Evolutionary conservation across 2,113 vertebrate genomes (phyloP).

Genomic region (Cheirogaleus medius): DNA sequence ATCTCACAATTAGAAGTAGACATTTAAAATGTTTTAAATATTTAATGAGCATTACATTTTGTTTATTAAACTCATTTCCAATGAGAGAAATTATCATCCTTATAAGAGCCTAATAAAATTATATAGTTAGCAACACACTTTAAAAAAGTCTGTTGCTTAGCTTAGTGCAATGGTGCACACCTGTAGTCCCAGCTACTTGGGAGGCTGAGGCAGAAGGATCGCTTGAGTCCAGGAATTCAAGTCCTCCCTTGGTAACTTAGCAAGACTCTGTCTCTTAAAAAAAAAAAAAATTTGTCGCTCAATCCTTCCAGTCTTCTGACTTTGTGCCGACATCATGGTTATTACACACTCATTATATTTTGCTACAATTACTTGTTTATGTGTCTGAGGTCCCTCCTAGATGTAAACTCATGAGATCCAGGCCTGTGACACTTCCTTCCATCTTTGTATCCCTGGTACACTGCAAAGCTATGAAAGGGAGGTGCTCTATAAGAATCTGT

Average conservation of each 20-base stretch:
- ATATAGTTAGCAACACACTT: neutral
- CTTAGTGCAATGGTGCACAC: too few relatives aligned
- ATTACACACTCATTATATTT: neutral
- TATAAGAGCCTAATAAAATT: neutral
- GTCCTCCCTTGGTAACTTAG: neutral
- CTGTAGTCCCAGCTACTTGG: neutral
- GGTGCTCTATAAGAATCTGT: neutral
- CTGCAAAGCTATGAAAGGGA: neutral
- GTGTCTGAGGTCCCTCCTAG: neutral
- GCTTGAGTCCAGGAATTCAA: neutral
- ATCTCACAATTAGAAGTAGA: neutral
- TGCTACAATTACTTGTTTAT: neutral
- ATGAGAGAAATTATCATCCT: neutral
- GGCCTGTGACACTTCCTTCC: neutral
- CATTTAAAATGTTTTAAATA: neutral
- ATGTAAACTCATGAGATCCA: neutral
- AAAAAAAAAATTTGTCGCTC: neutral
- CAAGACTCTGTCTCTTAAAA: neutral
- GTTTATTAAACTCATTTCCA: neutral
- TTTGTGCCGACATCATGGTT: neutral
- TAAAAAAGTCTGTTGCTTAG: neutral
- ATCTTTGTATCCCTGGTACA: neutral
- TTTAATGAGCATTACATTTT: constrained; percentile 11
- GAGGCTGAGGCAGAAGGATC: neutral
- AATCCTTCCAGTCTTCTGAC: neutral